These are phyloP conservation scores for Antennarius maculatus DNA, from an alignment of 2,797 vertebrate species.

Conservation along the genomic window DNA sequence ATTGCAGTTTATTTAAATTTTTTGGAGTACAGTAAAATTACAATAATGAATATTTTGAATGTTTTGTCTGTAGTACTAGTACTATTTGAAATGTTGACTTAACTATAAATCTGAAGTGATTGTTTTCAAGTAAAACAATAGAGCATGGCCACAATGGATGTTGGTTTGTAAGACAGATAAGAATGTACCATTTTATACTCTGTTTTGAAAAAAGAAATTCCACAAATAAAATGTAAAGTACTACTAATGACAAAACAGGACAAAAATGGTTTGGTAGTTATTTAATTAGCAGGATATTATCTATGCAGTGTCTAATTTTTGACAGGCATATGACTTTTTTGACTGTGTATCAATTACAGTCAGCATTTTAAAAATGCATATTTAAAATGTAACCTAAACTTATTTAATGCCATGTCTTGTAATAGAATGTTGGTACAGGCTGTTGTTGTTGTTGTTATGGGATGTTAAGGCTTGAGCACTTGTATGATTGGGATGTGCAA, in stretches of 20 bases:
- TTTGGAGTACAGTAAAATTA: no score
- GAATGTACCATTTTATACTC: neutral
- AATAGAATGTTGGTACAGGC: neutral
- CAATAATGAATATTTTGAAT: no score
- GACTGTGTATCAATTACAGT: conserved; percentile 12
- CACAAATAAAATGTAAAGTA: neutral
- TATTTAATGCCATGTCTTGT: neutral
- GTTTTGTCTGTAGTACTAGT: no score
- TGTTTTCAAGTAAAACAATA: neutral
- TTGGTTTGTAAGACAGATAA: neutral
- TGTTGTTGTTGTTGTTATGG: neutral
- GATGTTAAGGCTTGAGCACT: conserved; percentile 38
- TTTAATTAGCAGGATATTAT: conserved; percentile 17
- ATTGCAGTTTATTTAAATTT: no score
- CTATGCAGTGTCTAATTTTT: conserved; percentile 11
- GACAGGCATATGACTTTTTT: no score
- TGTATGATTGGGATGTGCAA: conserved; percentile 3
- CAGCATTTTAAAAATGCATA: neutral
- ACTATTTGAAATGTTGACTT: neutral
- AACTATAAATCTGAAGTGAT: neutral
- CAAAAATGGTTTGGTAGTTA: conserved; percentile 6
- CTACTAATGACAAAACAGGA: conserved; percentile 1
- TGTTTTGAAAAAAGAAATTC: neutral
- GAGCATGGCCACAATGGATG: neutral
- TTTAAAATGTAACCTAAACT: no score